Evolutionary conservation across 2,888 invertebrate species (phyloP), one percentile per base, ranked within the genome.

Genomic region (Sarcophaga subvicina): DNA sequence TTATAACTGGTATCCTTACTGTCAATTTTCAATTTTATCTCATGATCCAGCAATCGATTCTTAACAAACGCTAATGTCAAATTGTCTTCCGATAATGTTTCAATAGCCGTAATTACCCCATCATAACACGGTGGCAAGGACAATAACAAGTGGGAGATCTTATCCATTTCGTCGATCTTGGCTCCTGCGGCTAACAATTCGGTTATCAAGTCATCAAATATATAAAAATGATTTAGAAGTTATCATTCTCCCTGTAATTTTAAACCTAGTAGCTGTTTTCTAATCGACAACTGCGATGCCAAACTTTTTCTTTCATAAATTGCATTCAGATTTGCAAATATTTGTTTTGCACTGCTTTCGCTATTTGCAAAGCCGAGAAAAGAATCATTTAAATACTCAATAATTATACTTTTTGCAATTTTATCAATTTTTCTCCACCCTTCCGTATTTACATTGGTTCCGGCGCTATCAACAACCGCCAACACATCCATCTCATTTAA

Each of bases 131-230:
- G 75, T 64, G 88, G 77, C 22, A 86, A 79, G 4, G 84, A 70
- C 45, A 86, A 80, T 49, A 88, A 77, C 20, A 88, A 63, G 45
- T 88, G 86, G 6, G 83, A 84, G 25, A 88, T 84, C 64, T 86
- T 88, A 14, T 86, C 84, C 80, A 82, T 84, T 5, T 88, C 87
- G n/a, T 88, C 78, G 20, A 88, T 71, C 78, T 83, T 82, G 11
- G 88, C 88, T n/a, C 86, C 86, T 22, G 88, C 63, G 17, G 78
- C 85, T 5, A 80, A 25, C 82, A 82, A 77, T 75, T 82, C 86
- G n/a, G 80, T 85, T 22, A 89, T 79, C n/a, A 89, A 66, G 10
- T 88, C 84, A 54, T 88, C 87, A 78, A 88, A 88, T 17, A 73
- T 60, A 69, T 87, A 87, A 27, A 88, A 89, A 77, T 87, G 87